Conservation (phyloP, 2,113 vertebrate genomes). For the Albula glossodonta region DNA sequence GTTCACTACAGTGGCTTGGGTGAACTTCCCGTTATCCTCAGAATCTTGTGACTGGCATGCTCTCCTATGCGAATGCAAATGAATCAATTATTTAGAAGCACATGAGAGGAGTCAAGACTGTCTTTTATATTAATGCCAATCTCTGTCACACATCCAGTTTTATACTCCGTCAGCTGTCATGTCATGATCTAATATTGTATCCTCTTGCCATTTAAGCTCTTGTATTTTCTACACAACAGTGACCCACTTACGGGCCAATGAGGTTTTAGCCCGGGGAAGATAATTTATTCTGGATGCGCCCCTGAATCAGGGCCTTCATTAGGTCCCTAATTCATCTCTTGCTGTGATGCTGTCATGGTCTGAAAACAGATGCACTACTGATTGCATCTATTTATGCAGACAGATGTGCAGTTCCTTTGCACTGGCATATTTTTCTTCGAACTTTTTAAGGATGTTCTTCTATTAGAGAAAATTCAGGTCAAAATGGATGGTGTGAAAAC, state of each 20-base stretch:
- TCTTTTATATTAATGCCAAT: neutral
- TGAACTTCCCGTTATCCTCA: neutral
- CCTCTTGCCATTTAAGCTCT: neutral
- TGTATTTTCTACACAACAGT: neutral
- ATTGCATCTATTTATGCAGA: neutral
- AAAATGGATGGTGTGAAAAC: slow-evolving; percentile 86
- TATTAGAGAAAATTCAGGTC: slow-evolving; percentile 97
- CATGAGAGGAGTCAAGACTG: neutral
- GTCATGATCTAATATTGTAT: neutral
- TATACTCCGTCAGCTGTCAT: neutral
- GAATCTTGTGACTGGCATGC: neutral
- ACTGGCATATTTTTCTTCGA: slow-evolving; percentile 47
- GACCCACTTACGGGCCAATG: neutral
- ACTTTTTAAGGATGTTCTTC: slow-evolving; percentile 98
- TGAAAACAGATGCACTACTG: neutral
- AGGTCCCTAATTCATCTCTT: neutral
- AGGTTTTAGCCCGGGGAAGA: neutral
- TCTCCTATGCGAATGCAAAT: neutral
- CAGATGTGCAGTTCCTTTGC: neutral
- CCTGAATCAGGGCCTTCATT: neutral
- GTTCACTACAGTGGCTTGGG: neutral
- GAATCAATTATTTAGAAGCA: too few species aligned
- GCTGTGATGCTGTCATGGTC: neutral
- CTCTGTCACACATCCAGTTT: neutral
- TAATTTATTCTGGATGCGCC: neutral